Base-by-base conservation (phyloP, 2,888 invertebrate species). In the Scaptomyza reducta region DNA sequence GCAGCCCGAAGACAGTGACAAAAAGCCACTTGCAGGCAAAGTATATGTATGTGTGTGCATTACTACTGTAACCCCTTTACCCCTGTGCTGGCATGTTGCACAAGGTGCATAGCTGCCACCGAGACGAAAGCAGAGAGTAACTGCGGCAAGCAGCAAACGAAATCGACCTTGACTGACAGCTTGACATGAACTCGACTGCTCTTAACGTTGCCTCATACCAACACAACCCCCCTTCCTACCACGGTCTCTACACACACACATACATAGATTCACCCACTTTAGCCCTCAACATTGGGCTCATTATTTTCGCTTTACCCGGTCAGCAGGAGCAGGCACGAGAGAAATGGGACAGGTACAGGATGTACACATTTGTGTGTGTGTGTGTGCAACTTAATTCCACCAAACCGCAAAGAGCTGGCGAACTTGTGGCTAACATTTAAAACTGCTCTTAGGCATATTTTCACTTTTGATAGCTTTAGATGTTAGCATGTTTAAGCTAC, bases 111-210 rank as follows among this genome's bases (percentile, higher is more conserved):
- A 51, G 78, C 65, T 72, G 62, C 59, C 62, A 77, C 74, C 71
- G 59, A 58, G 54, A 45, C 49, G 11, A 53, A 47, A 31, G 50
- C 40, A 9, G 42, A 49, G 47, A 42, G 45, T 33, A 40, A 42
- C 31, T 50, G 47, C 47, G 49, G 63, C 64, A 58, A 53, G 60
- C 67, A 67, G 67, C 68, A 80, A 77, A 74, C 74, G 82, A 82
- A 79, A 86, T 78, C 84, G 84, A 87, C 84, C 84, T 85, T 85
- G 84, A 85, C 84, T 85, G 84, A 80, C 87, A 85, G 87, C 87
- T 85, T 85, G 84, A 85, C 84, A 80, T 80, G 82, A 85, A 85
- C 84, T 85, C 87, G 72, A 64, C 86, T 81, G 87, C 72, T 67
- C 79, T 79, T 71, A 67, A 68, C 77, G 42, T 49, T 60, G 62